Percentiles rank a stretch among this genome's conserved stretches.
These are phyloP conservation scores for Drosophila bunnanda DNA, from an alignment of 2,888 invertebrate species.

Conservation along the genomic window DNA sequence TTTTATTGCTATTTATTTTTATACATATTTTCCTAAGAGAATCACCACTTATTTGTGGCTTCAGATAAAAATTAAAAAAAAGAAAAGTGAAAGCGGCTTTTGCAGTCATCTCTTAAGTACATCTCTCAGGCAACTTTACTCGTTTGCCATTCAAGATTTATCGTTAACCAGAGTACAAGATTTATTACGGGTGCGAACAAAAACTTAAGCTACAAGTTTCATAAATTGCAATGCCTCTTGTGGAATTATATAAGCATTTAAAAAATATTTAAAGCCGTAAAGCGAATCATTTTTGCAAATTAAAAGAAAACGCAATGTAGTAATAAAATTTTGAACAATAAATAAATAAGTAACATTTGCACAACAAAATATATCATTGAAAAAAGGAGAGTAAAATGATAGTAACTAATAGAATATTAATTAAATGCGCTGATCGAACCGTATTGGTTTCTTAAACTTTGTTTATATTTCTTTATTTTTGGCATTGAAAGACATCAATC, in stretches of 20 bases:
- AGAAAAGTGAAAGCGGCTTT: slow-evolving; percentile 26
- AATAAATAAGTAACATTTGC: not conserved
- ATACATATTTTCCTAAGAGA: not conserved
- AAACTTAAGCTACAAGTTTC: slow-evolving; percentile 18
- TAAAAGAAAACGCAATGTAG: not conserved
- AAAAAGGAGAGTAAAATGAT: not conserved
- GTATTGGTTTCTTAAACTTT: not conserved
- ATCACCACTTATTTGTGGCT: not conserved
- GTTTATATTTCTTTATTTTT: not conserved
- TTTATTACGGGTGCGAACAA: slow-evolving; percentile 33
- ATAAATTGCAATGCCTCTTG: slow-evolving; percentile 16
- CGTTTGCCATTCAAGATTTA: slow-evolving; percentile 31
- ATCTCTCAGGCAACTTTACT: slow-evolving; percentile 29
- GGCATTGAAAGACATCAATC: not conserved
- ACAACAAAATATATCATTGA: not conserved
- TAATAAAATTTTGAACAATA: not conserved
- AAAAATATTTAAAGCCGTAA: not conserved
- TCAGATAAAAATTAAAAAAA: slow-evolving; percentile 24
- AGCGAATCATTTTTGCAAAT: slow-evolving; percentile 6
- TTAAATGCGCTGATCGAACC: not conserved
- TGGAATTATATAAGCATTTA: slow-evolving; percentile 19
- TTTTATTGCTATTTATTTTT: not conserved
- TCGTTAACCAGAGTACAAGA: slow-evolving; percentile 22
- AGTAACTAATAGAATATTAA: not conserved
- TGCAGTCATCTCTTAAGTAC: slow-evolving; percentile 19